phyloP scores from a whole-genome alignment of 2,113 vertebrate species.

The Pan paniscus region DNA sequence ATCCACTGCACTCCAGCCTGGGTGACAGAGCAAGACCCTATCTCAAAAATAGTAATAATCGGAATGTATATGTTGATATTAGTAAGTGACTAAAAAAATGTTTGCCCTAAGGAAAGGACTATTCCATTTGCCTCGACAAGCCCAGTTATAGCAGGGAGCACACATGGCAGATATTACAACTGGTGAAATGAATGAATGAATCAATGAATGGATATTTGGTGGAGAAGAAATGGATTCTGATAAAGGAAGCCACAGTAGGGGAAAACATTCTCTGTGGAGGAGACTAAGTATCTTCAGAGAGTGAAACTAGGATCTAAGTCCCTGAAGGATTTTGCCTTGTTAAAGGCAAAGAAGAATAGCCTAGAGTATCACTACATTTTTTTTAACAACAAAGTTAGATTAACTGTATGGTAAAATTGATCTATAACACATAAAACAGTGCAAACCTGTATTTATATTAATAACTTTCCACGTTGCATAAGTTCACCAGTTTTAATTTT shows the following conservation, averaged over 20 bases:
- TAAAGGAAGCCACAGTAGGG: background rate
- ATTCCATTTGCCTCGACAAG: background rate
- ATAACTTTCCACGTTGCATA: background rate
- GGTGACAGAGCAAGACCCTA: no score
- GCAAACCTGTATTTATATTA: conserved; percentile 30
- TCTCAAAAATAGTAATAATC: no score
- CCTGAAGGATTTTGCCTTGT: background rate
- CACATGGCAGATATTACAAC: background rate
- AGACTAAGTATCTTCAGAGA: background rate
- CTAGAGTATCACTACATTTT: background rate
- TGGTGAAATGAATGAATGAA: background rate
- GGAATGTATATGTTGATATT: background rate
- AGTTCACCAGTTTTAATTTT: conserved; percentile 2
- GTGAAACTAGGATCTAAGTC: background rate
- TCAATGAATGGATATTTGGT: background rate
- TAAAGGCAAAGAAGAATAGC: background rate
- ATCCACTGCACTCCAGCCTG: no score
- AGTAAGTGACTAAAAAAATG: background rate
- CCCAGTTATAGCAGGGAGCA: background rate
- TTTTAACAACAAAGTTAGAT: conserved; percentile 12
- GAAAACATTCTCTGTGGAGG: background rate
- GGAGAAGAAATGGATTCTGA: conserved; percentile 16
- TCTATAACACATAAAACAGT: background rate
- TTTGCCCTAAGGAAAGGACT: background rate
- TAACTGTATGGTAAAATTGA: background rate